phyloP scores from a whole-genome alignment of 2,888 invertebrate species.

The Tridacna crocea region DNA sequence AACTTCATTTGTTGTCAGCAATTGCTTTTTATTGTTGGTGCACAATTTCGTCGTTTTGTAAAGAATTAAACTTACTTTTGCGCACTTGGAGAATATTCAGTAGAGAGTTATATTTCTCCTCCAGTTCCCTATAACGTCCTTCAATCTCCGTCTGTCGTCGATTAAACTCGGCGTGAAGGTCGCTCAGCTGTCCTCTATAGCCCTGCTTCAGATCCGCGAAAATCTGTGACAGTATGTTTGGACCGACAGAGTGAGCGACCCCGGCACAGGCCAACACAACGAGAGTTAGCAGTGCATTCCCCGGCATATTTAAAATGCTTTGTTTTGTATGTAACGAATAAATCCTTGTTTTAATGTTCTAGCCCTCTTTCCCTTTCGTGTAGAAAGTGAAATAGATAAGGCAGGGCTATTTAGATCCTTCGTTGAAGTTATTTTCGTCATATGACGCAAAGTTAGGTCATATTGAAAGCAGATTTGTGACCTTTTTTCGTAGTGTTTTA shows the following conservation, averaged over 20 bases:
- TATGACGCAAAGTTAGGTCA: conserved; percentile 1
- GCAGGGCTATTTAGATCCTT: neutral
- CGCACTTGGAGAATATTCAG: neutral
- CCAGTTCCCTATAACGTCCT: neutral
- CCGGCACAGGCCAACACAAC: neutral
- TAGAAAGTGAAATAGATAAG: conserved; percentile 9
- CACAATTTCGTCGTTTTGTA: no score
- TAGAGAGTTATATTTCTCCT: conserved; percentile 16
- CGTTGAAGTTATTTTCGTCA: neutral
- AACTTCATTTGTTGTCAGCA: no score
- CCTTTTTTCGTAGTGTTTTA: neutral
- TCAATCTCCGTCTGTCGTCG: conserved; percentile 6
- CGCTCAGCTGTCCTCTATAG: conserved; percentile 12
- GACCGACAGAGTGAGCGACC: neutral
- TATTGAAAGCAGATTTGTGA: neutral
- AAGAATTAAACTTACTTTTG: neutral
- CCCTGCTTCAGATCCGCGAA: conserved; percentile 16
- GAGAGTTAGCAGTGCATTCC: neutral
- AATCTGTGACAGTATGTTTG: conserved; percentile 20
- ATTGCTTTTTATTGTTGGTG: no score
- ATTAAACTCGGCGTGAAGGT: conserved; percentile 22
- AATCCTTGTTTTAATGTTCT: no score
- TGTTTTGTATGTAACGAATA: neutral
- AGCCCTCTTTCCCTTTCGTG: neutral
- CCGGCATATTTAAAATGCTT: conserved; percentile 5